Base-by-base conservation (phyloP, 2,797 vertebrate species). In the Acipenser transmontanus region DNA sequence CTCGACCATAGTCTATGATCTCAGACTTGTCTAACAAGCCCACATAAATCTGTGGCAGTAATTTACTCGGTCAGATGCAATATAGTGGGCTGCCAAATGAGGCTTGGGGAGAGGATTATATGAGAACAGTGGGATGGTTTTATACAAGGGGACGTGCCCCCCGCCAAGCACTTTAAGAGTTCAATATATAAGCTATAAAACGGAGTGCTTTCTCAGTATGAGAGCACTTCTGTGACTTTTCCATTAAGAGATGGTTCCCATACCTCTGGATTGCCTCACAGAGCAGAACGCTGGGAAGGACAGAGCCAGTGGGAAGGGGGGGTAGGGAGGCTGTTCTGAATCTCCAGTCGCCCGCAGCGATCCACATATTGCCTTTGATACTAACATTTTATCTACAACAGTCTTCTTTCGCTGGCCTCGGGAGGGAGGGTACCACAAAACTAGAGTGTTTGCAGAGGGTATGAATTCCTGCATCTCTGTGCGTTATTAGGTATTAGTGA, bases 381-480 rank as follows among this genome's bases (percentile, higher is more conserved):
- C 83, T 87, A 86, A 88, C 82, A 81, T 85, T 86, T 83, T 87
- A 88, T 88, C 77, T 85, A 74, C 74, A 74, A 77, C 77, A 76
- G 68, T 74, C 80, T 83, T 76, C 67, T 73, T 87, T 80, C 76
- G 78, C 81, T 84, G 83, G 80, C 20, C 20, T 78, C 78, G 77
- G 80, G 74, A 76, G 61, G 9, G 62, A 56, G 20, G 47, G 13
- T 75, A 64, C 59, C 8, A 47, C 49, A 49, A 48, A 52, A 54
- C 52, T 20, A 13, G n/a, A 49, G 9, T 13, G 47, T 12, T 61
- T n/a, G 59, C 50, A 62, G 59, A 14, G 73, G 71, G 11, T 82
- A 68, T 84, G 74, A 81, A 82, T 74, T 81, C 81, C 59, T 64
- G 67, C 71, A 69, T 72, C 70, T 73, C 34, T 47, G 76, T 52